These are phyloP conservation scores for Neodiprion fabricii DNA, from an alignment of 1,140 invertebrate species.

Conservation along the genomic window DNA sequence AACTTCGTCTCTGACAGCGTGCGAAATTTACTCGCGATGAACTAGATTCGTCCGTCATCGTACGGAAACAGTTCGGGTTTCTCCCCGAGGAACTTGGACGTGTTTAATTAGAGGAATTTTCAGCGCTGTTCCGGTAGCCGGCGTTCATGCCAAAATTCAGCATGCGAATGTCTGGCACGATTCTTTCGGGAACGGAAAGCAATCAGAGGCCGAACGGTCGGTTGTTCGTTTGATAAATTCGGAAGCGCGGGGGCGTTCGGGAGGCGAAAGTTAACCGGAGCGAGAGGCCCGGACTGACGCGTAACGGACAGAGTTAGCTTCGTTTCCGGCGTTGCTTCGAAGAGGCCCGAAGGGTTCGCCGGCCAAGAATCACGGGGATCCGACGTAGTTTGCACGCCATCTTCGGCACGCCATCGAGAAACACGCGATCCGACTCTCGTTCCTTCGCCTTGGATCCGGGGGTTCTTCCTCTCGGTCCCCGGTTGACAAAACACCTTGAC, in stretches of 20 bases:
- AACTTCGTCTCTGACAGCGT: neutral
- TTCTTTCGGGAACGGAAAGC: neutral
- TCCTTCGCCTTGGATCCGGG: neutral
- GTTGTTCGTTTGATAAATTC: neutral
- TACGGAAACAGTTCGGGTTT: no score
- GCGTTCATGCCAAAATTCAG: no score
- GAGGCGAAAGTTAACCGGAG: neutral
- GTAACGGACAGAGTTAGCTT: constrained; percentile 1
- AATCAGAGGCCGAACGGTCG: neutral
- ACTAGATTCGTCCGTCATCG: no score
- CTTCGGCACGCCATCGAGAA: neutral
- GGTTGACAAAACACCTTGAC: neutral
- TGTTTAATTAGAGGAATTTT: no score
- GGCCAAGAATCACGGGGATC: neutral
- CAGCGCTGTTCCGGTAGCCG: no score
- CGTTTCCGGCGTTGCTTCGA: neutral
- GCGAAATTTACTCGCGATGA: no score
- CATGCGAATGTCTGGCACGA: no score
- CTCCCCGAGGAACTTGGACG: no score
- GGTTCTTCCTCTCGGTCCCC: neutral
- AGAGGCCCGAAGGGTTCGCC: no score
- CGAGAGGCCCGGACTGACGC: neutral
- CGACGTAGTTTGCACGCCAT: neutral
- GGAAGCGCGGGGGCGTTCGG: neutral
- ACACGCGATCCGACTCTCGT: neutral